Conservation (phyloP, 1,140 invertebrate species). For the Drosophila setifemur region DNA sequence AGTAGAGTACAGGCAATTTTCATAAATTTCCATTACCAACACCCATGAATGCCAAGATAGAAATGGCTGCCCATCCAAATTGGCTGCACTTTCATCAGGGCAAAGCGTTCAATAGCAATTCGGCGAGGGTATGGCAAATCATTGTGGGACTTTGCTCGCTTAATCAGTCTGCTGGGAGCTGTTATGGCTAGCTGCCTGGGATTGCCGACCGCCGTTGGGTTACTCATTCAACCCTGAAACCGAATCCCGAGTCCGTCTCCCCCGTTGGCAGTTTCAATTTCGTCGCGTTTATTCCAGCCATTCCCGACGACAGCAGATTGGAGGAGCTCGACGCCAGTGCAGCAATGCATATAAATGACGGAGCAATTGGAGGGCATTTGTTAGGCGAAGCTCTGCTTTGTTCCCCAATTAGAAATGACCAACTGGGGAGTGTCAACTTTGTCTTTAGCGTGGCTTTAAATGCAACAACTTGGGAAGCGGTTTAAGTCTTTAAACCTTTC, state of each 20-base stretch:
- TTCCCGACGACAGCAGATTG: slow-evolving; percentile 4
- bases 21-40: slow-evolving; percentile 35
- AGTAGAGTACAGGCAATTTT: slow-evolving; percentile 20
- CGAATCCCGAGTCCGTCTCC: no score
- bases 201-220: slow-evolving; percentile 10
- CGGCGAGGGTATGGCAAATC: slow-evolving; percentile 24
- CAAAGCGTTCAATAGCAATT: slow-evolving; percentile 19
- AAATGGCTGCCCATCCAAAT: neutral
- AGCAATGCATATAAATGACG: slow-evolving; percentile 73
- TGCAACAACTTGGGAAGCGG: neutral
- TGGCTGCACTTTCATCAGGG: slow-evolving; percentile 30
- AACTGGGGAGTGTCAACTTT: slow-evolving; percentile 25
- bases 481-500: neutral
- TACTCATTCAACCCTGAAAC: neutral
- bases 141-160: slow-evolving; percentile 30
- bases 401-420: slow-evolving; percentile 52
- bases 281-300: slow-evolving; percentile 47
- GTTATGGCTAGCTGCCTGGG: slow-evolving; percentile 35
- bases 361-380: slow-evolving; percentile 56
- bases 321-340: slow-evolving; percentile 31
- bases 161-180: slow-evolving; percentile 65
- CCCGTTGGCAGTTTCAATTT: slow-evolving; percentile 70
- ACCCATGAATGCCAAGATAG: neutral
- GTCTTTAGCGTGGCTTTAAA: slow-evolving; percentile 10
- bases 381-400: slow-evolving; percentile 47